phyloP scores from a whole-genome alignment of 2,888 invertebrate species.

The Drosophila borborema region DNA sequence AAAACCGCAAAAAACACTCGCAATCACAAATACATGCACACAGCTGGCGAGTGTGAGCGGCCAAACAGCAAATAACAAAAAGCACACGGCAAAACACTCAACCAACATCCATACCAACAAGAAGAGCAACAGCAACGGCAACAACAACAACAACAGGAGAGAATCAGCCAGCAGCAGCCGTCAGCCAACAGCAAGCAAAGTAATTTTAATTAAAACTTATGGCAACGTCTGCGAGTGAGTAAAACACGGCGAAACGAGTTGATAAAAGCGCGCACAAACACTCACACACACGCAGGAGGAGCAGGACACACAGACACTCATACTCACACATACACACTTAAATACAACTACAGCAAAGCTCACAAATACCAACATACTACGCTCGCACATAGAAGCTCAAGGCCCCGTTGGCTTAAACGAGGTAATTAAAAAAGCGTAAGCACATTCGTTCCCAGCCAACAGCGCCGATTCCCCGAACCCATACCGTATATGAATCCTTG shows the following conservation, averaged over 20 bases:
- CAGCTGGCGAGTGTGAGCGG: constrained; percentile 64
- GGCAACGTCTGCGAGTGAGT: constrained; percentile 80
- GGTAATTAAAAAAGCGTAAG: constrained; percentile 79
- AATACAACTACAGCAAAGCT: constrained; percentile 37
- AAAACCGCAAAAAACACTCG: constrained; percentile 67
- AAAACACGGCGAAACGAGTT: constrained; percentile 78
- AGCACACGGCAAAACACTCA: constrained; percentile 76
- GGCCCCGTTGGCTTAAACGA: constrained; percentile 72
- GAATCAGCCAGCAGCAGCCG: constrained; percentile 26
- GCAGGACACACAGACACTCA: constrained; percentile 6
- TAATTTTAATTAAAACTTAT: constrained; percentile 79
- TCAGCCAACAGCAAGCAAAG: constrained; percentile 69
- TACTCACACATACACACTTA: constrained; percentile 16
- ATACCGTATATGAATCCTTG: constrained; percentile 5
- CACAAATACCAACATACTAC: constrained; percentile 29
- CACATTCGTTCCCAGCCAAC: constrained; percentile 67
- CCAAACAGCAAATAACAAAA: constrained; percentile 78
- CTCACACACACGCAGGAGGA: constrained; percentile 6
- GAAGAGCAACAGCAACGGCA: constrained; percentile 11
- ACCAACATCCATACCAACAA: constrained; percentile 51
- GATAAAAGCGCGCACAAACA: constrained; percentile 68
- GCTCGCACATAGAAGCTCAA: constrained; percentile 47
- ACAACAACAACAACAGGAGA: constrained; percentile 13
- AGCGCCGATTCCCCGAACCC: constrained; percentile 41
- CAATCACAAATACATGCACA: constrained; percentile 33